phyloP scores from a whole-genome alignment of 2,113 vertebrate species.

The Micromys minutus region DNA sequence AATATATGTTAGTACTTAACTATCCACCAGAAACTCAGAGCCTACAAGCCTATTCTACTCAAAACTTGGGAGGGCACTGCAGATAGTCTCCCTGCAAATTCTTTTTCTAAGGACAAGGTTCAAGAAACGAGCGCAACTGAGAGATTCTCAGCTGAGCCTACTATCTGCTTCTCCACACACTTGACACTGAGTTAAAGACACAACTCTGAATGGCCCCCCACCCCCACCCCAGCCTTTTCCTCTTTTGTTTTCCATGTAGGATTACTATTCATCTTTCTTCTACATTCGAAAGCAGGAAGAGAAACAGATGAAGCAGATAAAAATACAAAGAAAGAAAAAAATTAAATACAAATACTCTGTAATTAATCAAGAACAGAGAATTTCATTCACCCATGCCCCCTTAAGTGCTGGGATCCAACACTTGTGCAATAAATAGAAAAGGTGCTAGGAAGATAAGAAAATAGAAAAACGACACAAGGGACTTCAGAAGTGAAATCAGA shows the following conservation, averaged over 20 bases:
- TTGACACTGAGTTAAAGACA: slow-evolving; percentile 3
- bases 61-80: slow-evolving; percentile 19
- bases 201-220: background rate
- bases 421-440: slow-evolving; percentile 42
- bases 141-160: slow-evolving; percentile 49
- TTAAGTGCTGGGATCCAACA: slow-evolving; percentile 6
- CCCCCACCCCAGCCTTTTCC: background rate
- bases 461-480: background rate
- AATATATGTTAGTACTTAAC: slow-evolving; percentile 24
- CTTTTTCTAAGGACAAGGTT: slow-evolving; percentile 5
- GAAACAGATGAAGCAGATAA: slow-evolving; percentile 52
- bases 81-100: slow-evolving; percentile 41
- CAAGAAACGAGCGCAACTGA: slow-evolving; percentile 35
- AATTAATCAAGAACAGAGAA: slow-evolving; percentile 51
- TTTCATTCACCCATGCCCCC: background rate
- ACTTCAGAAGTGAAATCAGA: slow-evolving; percentile 22
- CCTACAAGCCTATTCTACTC: slow-evolving; percentile 24
- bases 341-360: slow-evolving; percentile 31
- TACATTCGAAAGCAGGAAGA: slow-evolving; percentile 23
- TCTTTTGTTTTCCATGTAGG: background rate
- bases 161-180: background rate
- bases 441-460: slow-evolving; percentile 43
- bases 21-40: slow-evolving; percentile 38
- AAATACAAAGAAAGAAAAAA: slow-evolving; percentile 47
- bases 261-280: background rate